A percentile compares a stretch with the other conserved stretches of the same genome.
These are phyloP conservation scores for Lota lota DNA, from an alignment of 2,113 vertebrate genomes.

Conservation along the genomic window DNA sequence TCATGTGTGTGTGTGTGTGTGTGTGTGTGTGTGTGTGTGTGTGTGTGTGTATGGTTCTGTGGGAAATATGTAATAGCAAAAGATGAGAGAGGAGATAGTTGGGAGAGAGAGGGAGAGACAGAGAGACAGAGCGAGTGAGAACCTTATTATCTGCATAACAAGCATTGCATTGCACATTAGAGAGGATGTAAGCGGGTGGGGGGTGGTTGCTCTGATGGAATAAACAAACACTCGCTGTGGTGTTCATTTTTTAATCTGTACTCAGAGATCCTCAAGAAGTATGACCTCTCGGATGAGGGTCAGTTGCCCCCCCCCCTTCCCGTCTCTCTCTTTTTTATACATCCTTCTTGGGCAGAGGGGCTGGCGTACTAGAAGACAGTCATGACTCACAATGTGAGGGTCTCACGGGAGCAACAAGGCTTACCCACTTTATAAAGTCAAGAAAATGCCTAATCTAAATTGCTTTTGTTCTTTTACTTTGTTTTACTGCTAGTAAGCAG, in stretches of 20 bases:
- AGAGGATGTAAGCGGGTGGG: slow-evolving; percentile 1
- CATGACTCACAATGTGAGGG: slow-evolving; percentile 63
- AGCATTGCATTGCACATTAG: slow-evolving; percentile 56
- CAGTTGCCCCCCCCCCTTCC: slow-evolving; percentile 20
- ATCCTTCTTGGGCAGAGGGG: slow-evolving; percentile 63
- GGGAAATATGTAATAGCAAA: not conserved
- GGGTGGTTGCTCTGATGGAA: slow-evolving; percentile 35
- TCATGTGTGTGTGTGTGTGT: slow-evolving; percentile 8
- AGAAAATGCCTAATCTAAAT: slow-evolving; percentile 31
- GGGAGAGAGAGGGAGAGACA: slow-evolving; percentile 19
- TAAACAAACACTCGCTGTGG: slow-evolving; percentile 52
- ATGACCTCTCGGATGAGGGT: slow-evolving; percentile 64
- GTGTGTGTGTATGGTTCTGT: not conserved
- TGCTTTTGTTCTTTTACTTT: not conserved
- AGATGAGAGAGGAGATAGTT: not conserved
- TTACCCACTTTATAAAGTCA: slow-evolving; percentile 37
- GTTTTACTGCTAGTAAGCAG: slow-evolving; percentile 9
- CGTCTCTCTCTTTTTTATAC: slow-evolving; percentile 44
- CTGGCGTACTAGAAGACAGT: slow-evolving; percentile 70
- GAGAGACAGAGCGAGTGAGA: slow-evolving; percentile 27
- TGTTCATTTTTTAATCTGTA: slow-evolving; percentile 56
- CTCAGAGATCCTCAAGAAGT: slow-evolving; percentile 55
- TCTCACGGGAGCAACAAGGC: slow-evolving; percentile 38
- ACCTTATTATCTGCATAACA: slow-evolving; percentile 48
- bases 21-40: not conserved